phyloP scores from a whole-genome alignment of 1,140 invertebrate species.

The Drosophila sp. region DNA sequence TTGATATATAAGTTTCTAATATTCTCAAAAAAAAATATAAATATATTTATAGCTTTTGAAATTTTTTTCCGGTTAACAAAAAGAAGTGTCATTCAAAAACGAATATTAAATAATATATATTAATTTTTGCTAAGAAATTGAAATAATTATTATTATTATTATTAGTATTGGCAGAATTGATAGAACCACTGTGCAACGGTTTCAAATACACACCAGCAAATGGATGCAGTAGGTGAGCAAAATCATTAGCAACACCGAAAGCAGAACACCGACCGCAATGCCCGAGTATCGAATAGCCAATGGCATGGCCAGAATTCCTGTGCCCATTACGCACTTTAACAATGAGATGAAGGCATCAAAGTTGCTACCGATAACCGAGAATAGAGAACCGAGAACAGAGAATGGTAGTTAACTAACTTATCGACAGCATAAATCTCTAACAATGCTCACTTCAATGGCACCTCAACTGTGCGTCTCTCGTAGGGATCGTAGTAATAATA shows the following conservation, averaged over 20 bases:
- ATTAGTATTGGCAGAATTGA: too few species aligned
- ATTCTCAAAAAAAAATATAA: too few species aligned
- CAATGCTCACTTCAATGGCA: conserved; percentile 58
- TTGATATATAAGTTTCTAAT: too few species aligned
- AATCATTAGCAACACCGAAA: conserved; percentile 59
- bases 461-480: conserved; percentile 61
- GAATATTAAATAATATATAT: too few species aligned
- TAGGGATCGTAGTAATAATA: conserved; percentile 66
- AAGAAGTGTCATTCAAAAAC: too few species aligned
- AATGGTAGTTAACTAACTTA: not conserved
- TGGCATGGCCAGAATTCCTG: conserved; percentile 67
- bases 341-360: conserved; percentile 64
- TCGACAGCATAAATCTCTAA: not conserved
- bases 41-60: too few species aligned
- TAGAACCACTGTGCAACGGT: conserved; percentile 14
- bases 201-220: conserved; percentile 66
- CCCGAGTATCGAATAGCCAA: conserved; percentile 60
- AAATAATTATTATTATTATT: too few species aligned
- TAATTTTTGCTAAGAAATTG: too few species aligned
- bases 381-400: not conserved
- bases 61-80: too few species aligned
- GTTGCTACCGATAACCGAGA: conserved; percentile 32
- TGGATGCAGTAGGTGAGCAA: conserved; percentile 71
- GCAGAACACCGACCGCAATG: conserved; percentile 34
- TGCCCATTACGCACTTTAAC: conserved; percentile 67